phyloP scores from a whole-genome alignment of 2,797 vertebrate genomes.

The Etheostoma nigrum region DNA sequence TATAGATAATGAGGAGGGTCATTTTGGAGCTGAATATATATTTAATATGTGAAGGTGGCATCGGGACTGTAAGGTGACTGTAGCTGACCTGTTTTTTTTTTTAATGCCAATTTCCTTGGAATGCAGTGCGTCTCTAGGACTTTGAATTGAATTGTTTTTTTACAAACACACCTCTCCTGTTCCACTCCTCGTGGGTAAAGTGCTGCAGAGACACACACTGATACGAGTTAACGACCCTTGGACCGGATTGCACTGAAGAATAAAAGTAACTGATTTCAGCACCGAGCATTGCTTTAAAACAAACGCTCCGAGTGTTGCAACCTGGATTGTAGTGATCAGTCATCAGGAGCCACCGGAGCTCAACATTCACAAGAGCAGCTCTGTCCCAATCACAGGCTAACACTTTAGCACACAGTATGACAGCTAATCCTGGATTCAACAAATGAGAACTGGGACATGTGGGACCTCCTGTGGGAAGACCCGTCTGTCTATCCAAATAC shows the following conservation, averaged over 20 bases:
- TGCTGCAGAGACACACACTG: constrained; percentile 77
- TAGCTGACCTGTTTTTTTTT: constrained; percentile 18
- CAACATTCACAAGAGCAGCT: constrained; percentile 23
- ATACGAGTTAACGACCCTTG: constrained; percentile 34
- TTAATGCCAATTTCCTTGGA: background rate
- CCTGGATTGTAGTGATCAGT: constrained; percentile 27
- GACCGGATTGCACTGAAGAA: constrained; percentile 59
- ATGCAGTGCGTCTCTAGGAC: constrained; percentile 16
- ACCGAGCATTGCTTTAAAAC: background rate
- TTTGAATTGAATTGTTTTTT: constrained; percentile 13
- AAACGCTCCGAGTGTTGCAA: background rate
- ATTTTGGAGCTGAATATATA: constrained; percentile 32
- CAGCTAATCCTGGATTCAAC: background rate
- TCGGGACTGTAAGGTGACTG: background rate
- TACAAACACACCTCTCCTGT: constrained; percentile 23
- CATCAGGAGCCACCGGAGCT: constrained; percentile 15
- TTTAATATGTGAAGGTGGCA: constrained; percentile 1
- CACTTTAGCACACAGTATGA: constrained; percentile 28
- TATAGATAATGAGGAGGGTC: constrained; percentile 15
- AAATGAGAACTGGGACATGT: background rate
- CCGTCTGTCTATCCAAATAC: background rate
- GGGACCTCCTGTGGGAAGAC: background rate
- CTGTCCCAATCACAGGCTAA: background rate
- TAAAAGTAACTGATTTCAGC: constrained; percentile 28
- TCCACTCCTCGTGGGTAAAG: constrained; percentile 70